phyloP scores from a whole-genome alignment of 2,113 vertebrate species.

The Myrmophylax atrothorax region DNA sequence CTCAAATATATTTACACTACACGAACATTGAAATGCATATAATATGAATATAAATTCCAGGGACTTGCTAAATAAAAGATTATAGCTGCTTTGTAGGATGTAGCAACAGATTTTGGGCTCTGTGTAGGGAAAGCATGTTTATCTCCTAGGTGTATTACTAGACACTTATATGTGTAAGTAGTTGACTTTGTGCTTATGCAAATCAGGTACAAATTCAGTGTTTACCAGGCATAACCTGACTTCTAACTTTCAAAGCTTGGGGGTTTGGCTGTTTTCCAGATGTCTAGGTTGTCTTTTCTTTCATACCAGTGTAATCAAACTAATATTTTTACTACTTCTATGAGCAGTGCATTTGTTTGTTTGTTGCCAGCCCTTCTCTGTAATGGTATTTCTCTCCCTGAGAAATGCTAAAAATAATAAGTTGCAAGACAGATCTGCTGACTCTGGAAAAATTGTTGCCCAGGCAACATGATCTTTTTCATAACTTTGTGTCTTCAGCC shows the following conservation, averaged over 20 bases:
- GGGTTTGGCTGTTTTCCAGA: background rate
- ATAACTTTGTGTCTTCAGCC: conserved; percentile 1
- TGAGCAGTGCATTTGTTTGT: background rate
- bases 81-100: background rate
- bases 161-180: background rate
- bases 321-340: background rate
- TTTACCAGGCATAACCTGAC: background rate
- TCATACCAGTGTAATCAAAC: background rate
- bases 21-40: background rate
- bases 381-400: background rate
- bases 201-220: background rate
- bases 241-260: background rate
- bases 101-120: background rate
- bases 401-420: conserved; percentile 55
- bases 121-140: background rate
- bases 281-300: background rate
- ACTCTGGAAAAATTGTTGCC: conserved; percentile 53
- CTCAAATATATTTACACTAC: background rate
- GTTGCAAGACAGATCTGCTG: conserved; percentile 40
- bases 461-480: conserved; percentile 34
- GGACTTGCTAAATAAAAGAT: background rate
- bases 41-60: background rate
- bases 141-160: background rate
- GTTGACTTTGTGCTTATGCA: background rate
- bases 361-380: background rate